A percentile compares a stretch with the other conserved stretches of the same genome.
These are phyloP conservation scores for Lutraria lutraria DNA, from an alignment of 2,888 invertebrate genomes.

Conservation along the genomic window DNA sequence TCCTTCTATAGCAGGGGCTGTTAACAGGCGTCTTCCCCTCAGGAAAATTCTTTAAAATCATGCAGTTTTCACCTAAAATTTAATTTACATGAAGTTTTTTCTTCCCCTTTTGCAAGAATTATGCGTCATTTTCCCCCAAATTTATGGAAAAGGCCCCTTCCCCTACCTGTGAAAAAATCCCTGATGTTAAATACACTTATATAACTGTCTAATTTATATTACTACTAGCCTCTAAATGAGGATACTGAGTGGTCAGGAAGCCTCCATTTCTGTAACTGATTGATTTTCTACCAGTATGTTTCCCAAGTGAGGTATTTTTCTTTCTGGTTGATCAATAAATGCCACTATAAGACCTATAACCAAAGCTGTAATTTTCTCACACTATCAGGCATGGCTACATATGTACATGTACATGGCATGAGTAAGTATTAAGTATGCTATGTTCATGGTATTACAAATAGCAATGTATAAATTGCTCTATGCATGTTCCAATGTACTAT, in stretches of 20 bases:
- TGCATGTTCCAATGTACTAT: too few relatives aligned
- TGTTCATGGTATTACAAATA: too few relatives aligned
- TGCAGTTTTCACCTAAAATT: too few relatives aligned
- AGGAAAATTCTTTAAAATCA: too few relatives aligned
- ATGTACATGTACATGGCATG: not conserved
- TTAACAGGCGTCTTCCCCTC: too few relatives aligned
- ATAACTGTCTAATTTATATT: not conserved
- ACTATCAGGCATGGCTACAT: not conserved
- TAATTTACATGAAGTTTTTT: too few relatives aligned
- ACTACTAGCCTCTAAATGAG: not conserved
- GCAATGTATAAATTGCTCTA: too few relatives aligned
- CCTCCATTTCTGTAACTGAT: not conserved
- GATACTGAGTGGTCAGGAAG: not conserved
- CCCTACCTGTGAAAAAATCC: too few relatives aligned
- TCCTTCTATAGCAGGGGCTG: too few relatives aligned
- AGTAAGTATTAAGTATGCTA: not conserved
- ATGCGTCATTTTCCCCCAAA: too few relatives aligned
- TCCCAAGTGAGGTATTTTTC: not conserved
- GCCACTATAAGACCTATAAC: not conserved
- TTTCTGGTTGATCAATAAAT: not conserved
- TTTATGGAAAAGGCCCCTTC: too few relatives aligned
- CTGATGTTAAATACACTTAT: not conserved
- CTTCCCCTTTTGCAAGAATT: too few relatives aligned
- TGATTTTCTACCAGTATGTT: not conserved
- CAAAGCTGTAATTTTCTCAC: not conserved